Percentiles rank a stretch among this genome's conserved stretches.
These are phyloP conservation scores for Jacana jacana DNA, from an alignment of 2,113 vertebrate genomes.

Conservation along the genomic window DNA sequence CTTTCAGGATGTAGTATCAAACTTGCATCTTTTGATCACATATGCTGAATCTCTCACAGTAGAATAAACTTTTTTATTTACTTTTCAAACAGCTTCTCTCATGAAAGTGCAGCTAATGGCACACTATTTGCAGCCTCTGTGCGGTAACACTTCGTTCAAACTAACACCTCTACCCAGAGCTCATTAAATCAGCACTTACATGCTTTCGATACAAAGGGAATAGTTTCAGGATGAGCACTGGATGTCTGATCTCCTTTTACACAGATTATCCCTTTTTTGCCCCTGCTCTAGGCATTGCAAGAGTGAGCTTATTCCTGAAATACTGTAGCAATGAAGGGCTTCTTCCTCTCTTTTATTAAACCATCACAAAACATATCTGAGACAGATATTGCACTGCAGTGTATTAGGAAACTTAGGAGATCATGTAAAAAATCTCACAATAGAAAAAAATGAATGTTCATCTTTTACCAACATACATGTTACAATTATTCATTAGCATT, in stretches of 20 bases:
- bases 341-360: conserved; percentile 12
- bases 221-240: background rate
- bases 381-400: conserved; percentile 6
- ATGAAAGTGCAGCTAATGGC: background rate
- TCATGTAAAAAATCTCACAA: background rate
- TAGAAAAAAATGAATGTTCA: background rate
- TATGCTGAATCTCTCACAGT: background rate
- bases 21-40: background rate
- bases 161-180: conserved; percentile 4
- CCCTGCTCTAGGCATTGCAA: background rate
- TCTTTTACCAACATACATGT: background rate
- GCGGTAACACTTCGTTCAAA: background rate
- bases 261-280: background rate
- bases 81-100: background rate
- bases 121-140: background rate
- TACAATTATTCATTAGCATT: background rate
- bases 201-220: background rate
- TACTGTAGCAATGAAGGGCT: background rate
- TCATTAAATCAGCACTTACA: conserved; percentile 43
- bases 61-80: background rate
- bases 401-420: background rate
- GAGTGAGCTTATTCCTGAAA: conserved; percentile 51
- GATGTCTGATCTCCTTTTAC: conserved; percentile 24
- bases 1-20: background rate
- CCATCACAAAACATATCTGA: conserved; percentile 39